A percentile compares a stretch with the other conserved stretches of the same genome.
These are phyloP conservation scores for Rhaphigaster nebulosa DNA, from an alignment of 2,888 invertebrate species.

Conservation along the genomic window DNA sequence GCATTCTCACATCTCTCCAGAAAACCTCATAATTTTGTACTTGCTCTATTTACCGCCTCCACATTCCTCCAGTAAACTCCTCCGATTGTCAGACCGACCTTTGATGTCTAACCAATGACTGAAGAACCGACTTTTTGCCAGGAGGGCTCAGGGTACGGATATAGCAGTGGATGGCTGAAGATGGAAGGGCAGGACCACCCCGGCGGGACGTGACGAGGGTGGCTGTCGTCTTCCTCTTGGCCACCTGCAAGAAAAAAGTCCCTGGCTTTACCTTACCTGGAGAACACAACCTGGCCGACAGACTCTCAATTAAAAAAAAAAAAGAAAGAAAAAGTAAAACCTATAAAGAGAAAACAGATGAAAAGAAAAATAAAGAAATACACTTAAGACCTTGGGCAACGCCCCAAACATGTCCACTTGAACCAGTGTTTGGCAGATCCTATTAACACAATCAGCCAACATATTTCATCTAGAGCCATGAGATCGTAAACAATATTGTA, in stretches of 20 bases:
- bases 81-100: background rate
- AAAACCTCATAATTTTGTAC: no score
- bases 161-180: background rate
- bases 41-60: background rate
- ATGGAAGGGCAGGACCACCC: background rate
- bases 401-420: background rate
- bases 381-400: background rate
- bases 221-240: background rate
- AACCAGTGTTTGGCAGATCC: background rate
- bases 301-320: conserved; percentile 28
- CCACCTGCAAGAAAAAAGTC: conserved; percentile 9
- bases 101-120: background rate
- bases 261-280: conserved; percentile 4
- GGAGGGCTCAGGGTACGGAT: background rate
- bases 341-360: conserved; percentile 36
- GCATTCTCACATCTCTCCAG: no score
- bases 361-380: background rate
- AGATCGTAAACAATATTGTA: background rate
- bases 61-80: background rate
- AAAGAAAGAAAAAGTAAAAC: conserved; percentile 20
- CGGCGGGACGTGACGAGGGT: background rate
- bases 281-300: conserved; percentile 24
- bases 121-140: background rate
- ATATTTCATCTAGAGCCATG: background rate
- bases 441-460: background rate